phyloP scores from a whole-genome alignment of 2,888 invertebrate species.

The Pseudococcus viburni region DNA sequence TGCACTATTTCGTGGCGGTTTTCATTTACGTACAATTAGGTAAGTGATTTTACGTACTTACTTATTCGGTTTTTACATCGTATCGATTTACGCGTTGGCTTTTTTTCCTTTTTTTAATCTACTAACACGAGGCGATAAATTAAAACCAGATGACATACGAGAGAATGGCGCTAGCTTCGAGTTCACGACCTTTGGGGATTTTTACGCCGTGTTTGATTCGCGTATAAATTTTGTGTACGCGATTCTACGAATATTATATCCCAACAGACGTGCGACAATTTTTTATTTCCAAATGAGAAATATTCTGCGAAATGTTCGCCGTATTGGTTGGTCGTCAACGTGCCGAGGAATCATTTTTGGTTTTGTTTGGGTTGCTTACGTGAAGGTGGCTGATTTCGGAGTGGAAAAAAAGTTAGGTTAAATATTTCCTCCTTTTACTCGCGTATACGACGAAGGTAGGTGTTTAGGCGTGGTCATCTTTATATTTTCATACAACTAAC shows the following conservation, averaged over 20 bases:
- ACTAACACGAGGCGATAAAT: conserved; percentile 24
- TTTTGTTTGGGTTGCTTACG: neutral
- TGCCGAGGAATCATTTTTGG: neutral
- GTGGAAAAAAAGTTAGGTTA: neutral
- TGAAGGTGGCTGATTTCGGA: neutral
- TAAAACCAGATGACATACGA: conserved; percentile 23
- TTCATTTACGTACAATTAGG: conserved; percentile 45
- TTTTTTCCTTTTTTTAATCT: neutral
- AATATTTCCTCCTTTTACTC: conserved; percentile 56
- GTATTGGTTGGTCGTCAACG: neutral
- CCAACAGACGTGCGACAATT: neutral
- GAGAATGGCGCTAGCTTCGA: neutral
- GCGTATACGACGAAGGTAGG: conserved; percentile 17
- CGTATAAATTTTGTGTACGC: neutral
- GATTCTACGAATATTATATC: neutral
- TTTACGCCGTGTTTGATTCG: neutral
- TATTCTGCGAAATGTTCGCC: neutral
- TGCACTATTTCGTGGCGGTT: conserved; percentile 34
- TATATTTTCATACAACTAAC: conserved; percentile 39
- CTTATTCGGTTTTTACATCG: neutral
- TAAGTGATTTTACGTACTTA: conserved; percentile 46
- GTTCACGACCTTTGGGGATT: conserved; percentile 17
- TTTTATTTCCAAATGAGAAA: neutral
- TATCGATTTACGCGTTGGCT: conserved; percentile 4
- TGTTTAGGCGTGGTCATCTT: conserved; percentile 49